Base-by-base conservation (phyloP, 2,797 vertebrate genomes). In the Meda fulgida region DNA sequence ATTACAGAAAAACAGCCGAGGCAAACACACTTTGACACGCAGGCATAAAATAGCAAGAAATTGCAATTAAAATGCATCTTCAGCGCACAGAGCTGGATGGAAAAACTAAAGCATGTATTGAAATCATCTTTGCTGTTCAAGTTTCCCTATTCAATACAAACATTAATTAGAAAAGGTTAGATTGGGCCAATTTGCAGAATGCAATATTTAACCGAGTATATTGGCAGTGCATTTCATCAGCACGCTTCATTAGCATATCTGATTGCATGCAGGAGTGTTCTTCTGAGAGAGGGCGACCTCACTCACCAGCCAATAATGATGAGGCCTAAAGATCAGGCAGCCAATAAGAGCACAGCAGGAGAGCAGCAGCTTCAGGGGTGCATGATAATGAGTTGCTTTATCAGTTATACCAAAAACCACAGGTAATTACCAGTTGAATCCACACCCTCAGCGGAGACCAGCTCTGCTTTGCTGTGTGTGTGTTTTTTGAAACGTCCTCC, bases 271-370 rank as follows among this genome's bases (percentile, higher is more conserved):
- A 91, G 84, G 90, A 89, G 58, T 38, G 34, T 72, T 79, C 19
- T 81, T 79, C 19, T 81, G 38, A 84, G 40, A 69, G 55, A 83
- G 63, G 34, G 36, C 38, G 85, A 89, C 90, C 89, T 91, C 23
- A 63, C 86, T 89, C 92, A 91, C 92, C 90, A 89, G 31, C 36
- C 91, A 86, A 89, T 92, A 94, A 94, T 93, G 91, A 93, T 88
- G 91, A 91, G 7, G 79, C 89, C 92, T 89, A 93, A 94, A 93
- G 94, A 91, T 94, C 92, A 90, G 13, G 87, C 89, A 92, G 92
- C 93, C 94, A 92, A 94, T 94, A 92, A 91, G 48, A 53, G 81
- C 73, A 85, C 86, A 75, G 86, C 72, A 67, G 80, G 66, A 73
- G 85, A 58, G 60, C 55, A n/a, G 38, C 29, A 66, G 5, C 67